Evolutionary conservation across 2,888 invertebrate genomes (phyloP).

Genomic region (Linyphia triangularis): DNA sequence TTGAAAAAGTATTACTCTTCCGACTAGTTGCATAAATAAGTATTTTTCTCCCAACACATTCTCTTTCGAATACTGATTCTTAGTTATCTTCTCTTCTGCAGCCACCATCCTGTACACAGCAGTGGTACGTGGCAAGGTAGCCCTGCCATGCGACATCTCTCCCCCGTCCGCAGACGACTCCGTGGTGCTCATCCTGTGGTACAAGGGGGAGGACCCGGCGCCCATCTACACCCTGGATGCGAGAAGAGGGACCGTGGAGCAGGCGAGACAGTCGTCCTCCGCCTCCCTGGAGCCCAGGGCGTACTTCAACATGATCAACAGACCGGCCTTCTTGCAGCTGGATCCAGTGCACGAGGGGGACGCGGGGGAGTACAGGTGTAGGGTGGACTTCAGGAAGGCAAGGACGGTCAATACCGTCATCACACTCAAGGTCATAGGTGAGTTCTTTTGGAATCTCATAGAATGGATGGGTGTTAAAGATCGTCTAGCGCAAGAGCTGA

Average conservation of each 20-base stretch:
- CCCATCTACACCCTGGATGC: constrained; percentile 85
- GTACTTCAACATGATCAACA: constrained; percentile 77
- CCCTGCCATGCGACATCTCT: constrained; percentile 77
- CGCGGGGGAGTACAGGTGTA: constrained; percentile 91
- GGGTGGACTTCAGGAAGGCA: constrained; percentile 92
- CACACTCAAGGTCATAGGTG: constrained; percentile 92
- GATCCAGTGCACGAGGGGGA: constrained; percentile 81
- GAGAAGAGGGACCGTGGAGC: constrained; percentile 76
- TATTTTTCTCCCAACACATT: not conserved
- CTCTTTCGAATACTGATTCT: not conserved
- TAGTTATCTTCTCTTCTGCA: constrained; percentile 21
- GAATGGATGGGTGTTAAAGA: no score
- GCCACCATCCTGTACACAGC: constrained; percentile 77
- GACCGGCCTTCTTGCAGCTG: constrained; percentile 77
- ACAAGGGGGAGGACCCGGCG: constrained; percentile 86
- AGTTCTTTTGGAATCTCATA: no score
- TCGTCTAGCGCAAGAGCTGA: no score
- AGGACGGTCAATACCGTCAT: constrained; percentile 92
- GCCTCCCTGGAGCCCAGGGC: constrained; percentile 76
- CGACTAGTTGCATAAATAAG: not conserved
- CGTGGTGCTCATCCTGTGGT: constrained; percentile 88
- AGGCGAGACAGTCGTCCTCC: constrained; percentile 76
- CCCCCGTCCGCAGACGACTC: constrained; percentile 77
- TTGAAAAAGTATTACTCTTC: no score
- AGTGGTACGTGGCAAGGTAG: constrained; percentile 77